phyloP scores from a whole-genome alignment of 2,888 invertebrate genomes.

The Patella ulyssiponensis region DNA sequence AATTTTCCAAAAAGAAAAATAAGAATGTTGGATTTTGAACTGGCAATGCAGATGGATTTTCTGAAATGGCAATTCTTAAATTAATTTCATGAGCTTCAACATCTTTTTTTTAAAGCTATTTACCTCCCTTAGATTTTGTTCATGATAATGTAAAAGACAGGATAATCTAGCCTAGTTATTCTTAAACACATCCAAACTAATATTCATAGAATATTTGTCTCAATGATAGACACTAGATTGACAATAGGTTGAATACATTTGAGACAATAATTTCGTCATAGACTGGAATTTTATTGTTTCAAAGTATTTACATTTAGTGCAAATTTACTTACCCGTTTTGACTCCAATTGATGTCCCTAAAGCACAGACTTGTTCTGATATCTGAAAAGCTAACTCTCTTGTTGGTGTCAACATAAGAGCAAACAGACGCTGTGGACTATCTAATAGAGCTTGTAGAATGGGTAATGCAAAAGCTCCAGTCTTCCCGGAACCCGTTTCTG shows the following conservation, averaged over 20 bases:
- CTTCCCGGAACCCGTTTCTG: constrained; percentile 94
- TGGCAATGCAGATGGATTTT: too few relatives aligned
- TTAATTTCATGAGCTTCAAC: not conserved
- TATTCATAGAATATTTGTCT: too few relatives aligned
- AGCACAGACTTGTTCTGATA: constrained; percentile 98
- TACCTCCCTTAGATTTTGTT: not conserved
- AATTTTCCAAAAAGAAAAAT: too few relatives aligned
- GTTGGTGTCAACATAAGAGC: constrained; percentile 89
- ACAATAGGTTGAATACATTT: not conserved
- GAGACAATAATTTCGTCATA: not conserved
- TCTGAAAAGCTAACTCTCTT: constrained; percentile 97
- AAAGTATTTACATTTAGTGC: too few relatives aligned
- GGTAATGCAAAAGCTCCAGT: constrained; percentile 98
- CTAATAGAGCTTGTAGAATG: constrained; percentile 90
- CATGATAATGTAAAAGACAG: too few relatives aligned
- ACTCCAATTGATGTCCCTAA: constrained; percentile 91
- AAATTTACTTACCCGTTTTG: constrained; percentile 78
- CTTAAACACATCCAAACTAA: not conserved
- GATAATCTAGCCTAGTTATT: not conserved
- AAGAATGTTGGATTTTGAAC: too few relatives aligned
- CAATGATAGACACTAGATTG: too few relatives aligned
- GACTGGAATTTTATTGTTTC: not conserved
- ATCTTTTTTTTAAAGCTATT: not conserved
- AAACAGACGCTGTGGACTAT: constrained; percentile 94
- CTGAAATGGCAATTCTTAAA: too few relatives aligned